These are phyloP conservation scores for Dasysyrphus albostriatus DNA, from an alignment of 2,888 invertebrate genomes.

Conservation along the genomic window DNA sequence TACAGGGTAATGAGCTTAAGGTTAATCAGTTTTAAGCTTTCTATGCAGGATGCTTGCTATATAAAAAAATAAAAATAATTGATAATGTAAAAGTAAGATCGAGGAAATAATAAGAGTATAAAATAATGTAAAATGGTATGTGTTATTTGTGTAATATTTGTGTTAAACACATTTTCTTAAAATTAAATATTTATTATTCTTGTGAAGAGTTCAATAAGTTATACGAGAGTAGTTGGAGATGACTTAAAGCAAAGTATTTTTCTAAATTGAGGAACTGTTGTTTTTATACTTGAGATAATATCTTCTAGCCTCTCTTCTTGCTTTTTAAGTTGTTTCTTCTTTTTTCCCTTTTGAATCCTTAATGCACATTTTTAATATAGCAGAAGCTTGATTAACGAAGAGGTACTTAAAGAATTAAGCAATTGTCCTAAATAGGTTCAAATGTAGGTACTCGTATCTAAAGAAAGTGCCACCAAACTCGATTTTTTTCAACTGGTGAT, in stretches of 20 bases:
- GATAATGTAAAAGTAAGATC: not conserved
- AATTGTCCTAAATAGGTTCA: no score
- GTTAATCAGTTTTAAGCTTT: conserved; percentile 83
- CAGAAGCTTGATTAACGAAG: not conserved
- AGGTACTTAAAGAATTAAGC: not conserved
- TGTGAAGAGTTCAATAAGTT: conserved; percentile 36
- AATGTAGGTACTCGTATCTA: no score
- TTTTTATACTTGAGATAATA: not conserved
- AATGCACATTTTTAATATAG: not conserved
- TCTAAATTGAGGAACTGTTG: conserved; percentile 4
- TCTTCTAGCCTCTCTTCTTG: not conserved
- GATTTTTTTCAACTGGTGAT: no score
- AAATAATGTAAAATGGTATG: conserved; percentile 16
- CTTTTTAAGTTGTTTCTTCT: not conserved
- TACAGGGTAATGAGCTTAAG: conserved; percentile 84
- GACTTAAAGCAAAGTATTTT: conserved; percentile 11
- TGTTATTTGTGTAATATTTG: conserved; percentile 56
- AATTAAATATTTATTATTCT: conserved; percentile 19
- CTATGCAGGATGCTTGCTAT: conserved; percentile 76
- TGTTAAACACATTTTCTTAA: conserved; percentile 59
- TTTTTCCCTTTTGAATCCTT: no score
- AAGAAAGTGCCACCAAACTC: no score
- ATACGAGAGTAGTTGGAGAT: conserved; percentile 3
- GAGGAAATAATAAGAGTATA: conserved; percentile 8
- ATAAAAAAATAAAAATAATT: not conserved